These are phyloP conservation scores for Petromus typicus DNA, from an alignment of 2,113 vertebrate species.

Conservation along the genomic window DNA sequence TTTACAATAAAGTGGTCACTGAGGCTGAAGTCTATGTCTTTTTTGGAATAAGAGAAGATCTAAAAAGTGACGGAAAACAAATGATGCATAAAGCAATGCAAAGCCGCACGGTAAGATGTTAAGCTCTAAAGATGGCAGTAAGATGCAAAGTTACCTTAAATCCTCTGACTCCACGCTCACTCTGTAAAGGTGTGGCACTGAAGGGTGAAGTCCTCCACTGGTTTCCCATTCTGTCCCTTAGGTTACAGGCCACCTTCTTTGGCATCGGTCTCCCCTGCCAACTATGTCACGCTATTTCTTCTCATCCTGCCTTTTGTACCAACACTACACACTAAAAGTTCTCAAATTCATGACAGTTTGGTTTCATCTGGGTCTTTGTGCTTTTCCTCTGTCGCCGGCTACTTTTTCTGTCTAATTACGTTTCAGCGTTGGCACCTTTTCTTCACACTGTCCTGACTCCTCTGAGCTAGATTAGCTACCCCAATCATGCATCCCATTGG, in stretches of 20 bases:
- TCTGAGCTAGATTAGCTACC: neutral
- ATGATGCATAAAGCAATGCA: constrained; percentile 87
- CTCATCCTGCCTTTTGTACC: neutral
- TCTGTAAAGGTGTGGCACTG: neutral
- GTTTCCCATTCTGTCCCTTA: neutral
- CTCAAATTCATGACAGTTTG: neutral
- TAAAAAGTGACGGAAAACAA: constrained; percentile 77
- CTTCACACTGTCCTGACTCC: neutral
- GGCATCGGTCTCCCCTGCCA: neutral
- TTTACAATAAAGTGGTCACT: constrained; percentile 85
- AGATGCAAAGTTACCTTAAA: neutral
- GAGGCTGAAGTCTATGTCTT: constrained; percentile 85
- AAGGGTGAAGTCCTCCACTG: neutral
- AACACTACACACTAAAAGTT: neutral
- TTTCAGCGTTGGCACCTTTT: neutral
- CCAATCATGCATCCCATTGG: neutral
- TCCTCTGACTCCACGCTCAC: neutral
- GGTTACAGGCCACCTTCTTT: neutral
- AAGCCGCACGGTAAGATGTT: constrained; percentile 80
- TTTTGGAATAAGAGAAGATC: constrained; percentile 86
- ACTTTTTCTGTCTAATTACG: neutral
- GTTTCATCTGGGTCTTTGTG: neutral
- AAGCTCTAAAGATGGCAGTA: neutral
- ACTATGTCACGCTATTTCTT: neutral
- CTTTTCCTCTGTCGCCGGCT: neutral